Percentiles rank a stretch among this genome's conserved stretches.
Evolutionary conservation across 2,113 vertebrate genomes (phyloP).

Genomic region (Callionymus lyra): DNA sequence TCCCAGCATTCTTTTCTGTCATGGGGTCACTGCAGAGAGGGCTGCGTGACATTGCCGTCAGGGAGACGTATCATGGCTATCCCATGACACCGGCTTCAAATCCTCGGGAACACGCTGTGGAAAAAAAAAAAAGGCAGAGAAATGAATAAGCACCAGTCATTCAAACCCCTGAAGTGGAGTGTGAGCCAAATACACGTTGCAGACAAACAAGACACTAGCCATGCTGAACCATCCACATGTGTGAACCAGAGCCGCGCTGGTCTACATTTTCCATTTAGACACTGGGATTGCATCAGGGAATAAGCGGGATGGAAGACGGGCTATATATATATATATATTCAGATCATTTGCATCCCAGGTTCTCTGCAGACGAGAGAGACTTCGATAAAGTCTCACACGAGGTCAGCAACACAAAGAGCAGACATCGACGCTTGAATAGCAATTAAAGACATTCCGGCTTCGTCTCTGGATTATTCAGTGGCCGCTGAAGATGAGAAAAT

Average conservation of each 20-base stretch:
- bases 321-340: slow-evolving; percentile 61
- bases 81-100: slow-evolving; percentile 63
- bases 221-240: slow-evolving; percentile 41
- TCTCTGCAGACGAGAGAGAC: slow-evolving; percentile 28
- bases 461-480: too few species aligned
- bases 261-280: slow-evolving; percentile 61
- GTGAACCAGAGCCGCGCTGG: slow-evolving; percentile 53
- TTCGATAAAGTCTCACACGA: slow-evolving; percentile 28
- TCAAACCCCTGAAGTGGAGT: slow-evolving; percentile 6
- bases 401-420: slow-evolving; percentile 17
- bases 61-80: slow-evolving; percentile 67
- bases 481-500: too few species aligned
- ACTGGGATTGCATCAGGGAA: slow-evolving; percentile 51
- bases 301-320: slow-evolving; percentile 52
- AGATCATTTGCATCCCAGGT: slow-evolving; percentile 51
- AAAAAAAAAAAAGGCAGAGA: slow-evolving; percentile 47
- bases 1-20: slow-evolving; percentile 75
- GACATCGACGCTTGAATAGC: too few species aligned
- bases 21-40: slow-evolving; percentile 76
- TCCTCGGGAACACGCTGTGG: slow-evolving; percentile 49
- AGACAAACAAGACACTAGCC: slow-evolving; percentile 2
- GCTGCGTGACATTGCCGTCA: slow-evolving; percentile 77
- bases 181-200: slow-evolving; percentile 11
- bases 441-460: too few species aligned
- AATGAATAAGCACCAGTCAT: slow-evolving; percentile 30